These are phyloP conservation scores for Mya arenaria DNA, from an alignment of 1,140 invertebrate genomes.

Conservation along the genomic window DNA sequence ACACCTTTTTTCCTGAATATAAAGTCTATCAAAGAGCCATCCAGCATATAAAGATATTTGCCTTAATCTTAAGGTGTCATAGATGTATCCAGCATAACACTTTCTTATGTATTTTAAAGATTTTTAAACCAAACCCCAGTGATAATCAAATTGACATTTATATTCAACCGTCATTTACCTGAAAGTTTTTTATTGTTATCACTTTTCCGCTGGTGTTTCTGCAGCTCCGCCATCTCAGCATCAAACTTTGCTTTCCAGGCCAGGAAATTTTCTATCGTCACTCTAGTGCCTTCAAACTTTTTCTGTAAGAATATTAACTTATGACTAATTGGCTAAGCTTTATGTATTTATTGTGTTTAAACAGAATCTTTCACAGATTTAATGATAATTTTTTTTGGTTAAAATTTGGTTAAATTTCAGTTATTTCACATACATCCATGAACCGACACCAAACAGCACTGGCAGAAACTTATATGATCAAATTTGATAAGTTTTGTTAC, in stretches of 20 bases:
- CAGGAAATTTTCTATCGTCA: slow-evolving; percentile 97
- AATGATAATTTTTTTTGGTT: too few relatives aligned
- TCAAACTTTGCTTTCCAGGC: slow-evolving; percentile 97
- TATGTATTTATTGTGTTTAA: too few relatives aligned
- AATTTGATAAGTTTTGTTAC: too few relatives aligned
- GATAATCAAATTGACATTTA: too few relatives aligned
- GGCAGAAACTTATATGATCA: too few relatives aligned
- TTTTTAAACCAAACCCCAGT: too few relatives aligned
- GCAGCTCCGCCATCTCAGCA: slow-evolving; percentile 91
- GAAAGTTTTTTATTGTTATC: slow-evolving; percentile 81
- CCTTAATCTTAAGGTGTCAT: not conserved
- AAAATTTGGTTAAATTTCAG: too few relatives aligned
- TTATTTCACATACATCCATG: too few relatives aligned
- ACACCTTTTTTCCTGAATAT: slow-evolving; percentile 92
- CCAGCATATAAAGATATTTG: not conserved
- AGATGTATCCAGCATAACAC: not conserved
- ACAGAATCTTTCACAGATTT: too few relatives aligned
- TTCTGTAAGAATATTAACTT: slow-evolving; percentile 87
- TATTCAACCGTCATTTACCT: slow-evolving; percentile 75
- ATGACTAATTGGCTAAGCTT: too few relatives aligned
- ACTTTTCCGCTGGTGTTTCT: slow-evolving; percentile 83
- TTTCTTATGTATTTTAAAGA: too few relatives aligned
- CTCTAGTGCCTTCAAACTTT: slow-evolving; percentile 97
- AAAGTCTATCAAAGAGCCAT: slow-evolving; percentile 3
- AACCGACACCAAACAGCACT: too few relatives aligned